Percentiles rank a stretch among this genome's conserved stretches.
Evolutionary conservation across 2,888 invertebrate species (phyloP).

Genomic region (Agrotis ipsilon): DNA sequence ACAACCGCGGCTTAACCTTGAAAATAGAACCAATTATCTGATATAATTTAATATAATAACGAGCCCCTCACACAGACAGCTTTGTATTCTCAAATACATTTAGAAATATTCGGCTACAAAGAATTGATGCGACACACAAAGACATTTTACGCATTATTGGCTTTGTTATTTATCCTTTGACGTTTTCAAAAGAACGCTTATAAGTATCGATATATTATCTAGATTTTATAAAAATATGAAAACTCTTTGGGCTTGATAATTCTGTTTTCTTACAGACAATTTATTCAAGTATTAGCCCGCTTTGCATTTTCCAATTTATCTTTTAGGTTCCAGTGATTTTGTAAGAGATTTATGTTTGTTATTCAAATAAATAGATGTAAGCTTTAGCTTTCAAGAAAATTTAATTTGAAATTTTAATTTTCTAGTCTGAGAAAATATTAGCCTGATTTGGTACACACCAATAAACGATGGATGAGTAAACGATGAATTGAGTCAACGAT

Average conservation of each 20-base stretch:
- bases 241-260: not conserved
- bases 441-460: no score
- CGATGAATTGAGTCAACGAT: no score
- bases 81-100: not conserved
- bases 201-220: slow-evolving; percentile 1
- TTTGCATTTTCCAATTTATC: slow-evolving; percentile 35
- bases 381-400: no score
- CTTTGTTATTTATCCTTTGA: slow-evolving; percentile 14
- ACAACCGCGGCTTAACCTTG: no score
- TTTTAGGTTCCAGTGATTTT: slow-evolving; percentile 19
- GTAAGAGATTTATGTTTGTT: slow-evolving; percentile 24
- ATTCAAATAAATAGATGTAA: slow-evolving; percentile 31
- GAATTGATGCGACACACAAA: slow-evolving; percentile 1
- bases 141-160: slow-evolving; percentile 11
- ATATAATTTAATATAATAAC: no score
- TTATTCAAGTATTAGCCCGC: slow-evolving; percentile 2
- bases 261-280: slow-evolving; percentile 8
- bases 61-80: not conserved
- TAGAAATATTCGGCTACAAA: not conserved
- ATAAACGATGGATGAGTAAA: no score
- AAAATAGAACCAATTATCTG: no score
- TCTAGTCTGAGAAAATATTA: not conserved
- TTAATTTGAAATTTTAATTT: slow-evolving; percentile 12
- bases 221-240: slow-evolving; percentile 3
- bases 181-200: slow-evolving; percentile 7